Base-by-base conservation (phyloP, 2,888 invertebrate species). In the Rhagophthalmus giganteus region DNA sequence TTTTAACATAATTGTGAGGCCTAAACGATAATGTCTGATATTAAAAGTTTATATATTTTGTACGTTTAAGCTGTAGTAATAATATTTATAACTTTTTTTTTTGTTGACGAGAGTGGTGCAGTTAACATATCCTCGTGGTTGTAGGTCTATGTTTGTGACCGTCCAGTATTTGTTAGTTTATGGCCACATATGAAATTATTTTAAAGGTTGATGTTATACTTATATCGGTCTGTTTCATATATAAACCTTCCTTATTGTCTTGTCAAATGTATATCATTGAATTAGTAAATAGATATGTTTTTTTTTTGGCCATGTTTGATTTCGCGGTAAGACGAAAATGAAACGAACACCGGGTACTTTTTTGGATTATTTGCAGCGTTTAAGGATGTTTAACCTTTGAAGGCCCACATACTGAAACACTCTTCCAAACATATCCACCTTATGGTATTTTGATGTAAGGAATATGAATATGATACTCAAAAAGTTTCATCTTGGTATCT, bases 191-290 rank as follows among this genome's bases (percentile, higher is more conserved):
- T 35, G 32, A 40, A 9, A 24, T 39, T 39, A 46, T 47, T 47
- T 48, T 44, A 48, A 46, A 48, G 41, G 44, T 55, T 58, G 32
- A 46, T 54, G 48, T 55, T 54, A 45, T 38, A 47, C 49, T 63
- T 63, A 57, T 58, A 67, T 66, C 63, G 70, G 70, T 70, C 66
- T 69, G 69, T 70, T 68, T n/a, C n/a, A n/a, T 62, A 59, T 56
- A 49, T 51, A 55, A 67, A 66, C 66, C 68, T 69, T 69, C 68
- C 69, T 68, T 66, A 62, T 61, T 67, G 67, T 71, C 69, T 70
- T 70, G 71, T 71, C 70, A 69, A 69, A 59, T 68, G 66, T 69
- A 68, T 65, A 64, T 63, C 61, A 62, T 57, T 67, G 64, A 60
- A 60, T 66, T 64, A 65, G 59, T 47, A 54, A 64, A 60, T 58